Percentiles rank a stretch among this genome's conserved stretches.
phyloP scores from a whole-genome alignment of 1,140 invertebrate species.

The Drosophila sp. region DNA sequence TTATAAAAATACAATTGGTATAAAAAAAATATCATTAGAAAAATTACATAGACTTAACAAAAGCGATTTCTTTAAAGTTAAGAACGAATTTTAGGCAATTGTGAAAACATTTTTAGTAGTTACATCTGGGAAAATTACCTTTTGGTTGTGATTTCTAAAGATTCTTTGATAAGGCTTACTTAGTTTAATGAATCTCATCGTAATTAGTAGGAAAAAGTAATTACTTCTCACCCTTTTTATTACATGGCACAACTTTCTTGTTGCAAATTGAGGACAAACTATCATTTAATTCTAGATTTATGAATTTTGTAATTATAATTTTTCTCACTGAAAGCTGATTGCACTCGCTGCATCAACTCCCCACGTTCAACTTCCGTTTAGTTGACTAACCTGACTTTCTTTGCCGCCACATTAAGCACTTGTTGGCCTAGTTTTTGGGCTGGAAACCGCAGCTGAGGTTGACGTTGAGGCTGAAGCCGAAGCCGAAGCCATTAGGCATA shows the following conservation, averaged over 20 bases:
- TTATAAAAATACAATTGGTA: too few relatives aligned
- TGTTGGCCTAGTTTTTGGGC: conserved; percentile 51
- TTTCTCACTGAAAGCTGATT: background rate
- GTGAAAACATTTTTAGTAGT: too few relatives aligned
- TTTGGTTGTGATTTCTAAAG: too few relatives aligned
- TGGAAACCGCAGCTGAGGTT: conserved; percentile 28
- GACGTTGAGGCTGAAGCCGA: conserved; percentile 20
- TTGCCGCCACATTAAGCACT: conserved; percentile 50
- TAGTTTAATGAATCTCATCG: too few relatives aligned
- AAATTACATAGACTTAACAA: too few relatives aligned
- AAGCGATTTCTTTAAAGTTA: too few relatives aligned
- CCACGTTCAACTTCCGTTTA: conserved; percentile 43
- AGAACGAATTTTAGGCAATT: too few relatives aligned
- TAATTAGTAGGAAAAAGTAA: too few relatives aligned
- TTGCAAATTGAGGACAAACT: background rate
- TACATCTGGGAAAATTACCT: too few relatives aligned
- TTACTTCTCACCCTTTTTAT: too few relatives aligned
- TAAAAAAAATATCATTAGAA: too few relatives aligned
- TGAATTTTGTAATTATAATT: conserved; percentile 14
- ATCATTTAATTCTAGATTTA: conserved; percentile 12
- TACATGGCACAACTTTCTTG: background rate
- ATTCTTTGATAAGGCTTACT: too few relatives aligned
- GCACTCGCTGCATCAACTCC: conserved; percentile 19
- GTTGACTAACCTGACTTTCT: conserved; percentile 38
- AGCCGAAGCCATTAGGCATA: conserved; percentile 52